Base-by-base conservation (phyloP, 2,888 invertebrate species). In the Eupeodes latifasciatus region DNA sequence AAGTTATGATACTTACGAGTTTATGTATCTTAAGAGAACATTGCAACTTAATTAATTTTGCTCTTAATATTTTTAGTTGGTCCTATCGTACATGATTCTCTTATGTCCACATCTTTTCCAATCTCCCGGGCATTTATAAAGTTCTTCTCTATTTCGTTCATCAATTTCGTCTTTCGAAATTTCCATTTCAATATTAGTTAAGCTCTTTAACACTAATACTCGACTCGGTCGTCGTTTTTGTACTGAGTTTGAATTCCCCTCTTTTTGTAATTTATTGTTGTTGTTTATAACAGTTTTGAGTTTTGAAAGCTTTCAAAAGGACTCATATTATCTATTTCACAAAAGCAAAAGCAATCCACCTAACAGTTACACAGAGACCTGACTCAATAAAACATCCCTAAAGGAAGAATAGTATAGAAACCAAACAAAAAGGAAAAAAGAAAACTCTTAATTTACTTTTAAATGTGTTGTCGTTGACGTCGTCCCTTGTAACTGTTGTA, bases 311-410 rank as follows among this genome's bases (percentile, higher is more conserved):
- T 83, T 79, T 83, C 27, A 53, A 19, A 40, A 27, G 61, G 67
- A 69, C 61, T 49, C n/a, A 64, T 27, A 16, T 44, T 12, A 40
- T 47, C 59, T 6, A 51, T 61, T 27, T 69, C 19, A 14, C 36
- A 66, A 44, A 64, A 79, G 53, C 79, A 82, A 79, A 64, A 79
- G 59, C 79, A 82, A 79, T 36, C 74, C 66, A n/a, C 76, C 72
- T 72, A 62, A 16, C 84, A 77, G 87, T 87, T 77, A 80, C 67
- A 80, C 72, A 67, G 74, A 77, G 77, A 77, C 84, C 84, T 84
- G 77, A 64, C 80, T 77, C 80, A 80, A 81, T 53, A 81, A 47
- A 72, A 53, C 80, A 84, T 67, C 76, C 40, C 11, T 10, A 9
- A 51, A 19, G 44, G n/a, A 34, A 11, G n/a, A 19, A 47, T n/a